Conservation (phyloP, 2,888 invertebrate species). For the Athalia circularis region DNA sequence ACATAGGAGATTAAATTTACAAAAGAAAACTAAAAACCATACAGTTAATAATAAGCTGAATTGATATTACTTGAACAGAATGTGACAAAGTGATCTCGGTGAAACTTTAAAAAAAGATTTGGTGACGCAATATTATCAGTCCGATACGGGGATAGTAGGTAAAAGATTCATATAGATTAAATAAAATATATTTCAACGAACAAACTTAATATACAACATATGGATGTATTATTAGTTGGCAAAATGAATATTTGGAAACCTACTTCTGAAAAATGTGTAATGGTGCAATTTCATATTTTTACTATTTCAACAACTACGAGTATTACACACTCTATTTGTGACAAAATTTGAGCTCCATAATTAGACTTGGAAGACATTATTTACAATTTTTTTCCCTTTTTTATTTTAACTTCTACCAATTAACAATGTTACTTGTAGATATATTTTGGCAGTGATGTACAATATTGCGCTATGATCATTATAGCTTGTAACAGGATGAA, state of each 20-base stretch:
- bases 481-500: background rate
- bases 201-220: constrained; percentile 52
- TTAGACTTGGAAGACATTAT: constrained; percentile 39
- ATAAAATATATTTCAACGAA: constrained; percentile 54
- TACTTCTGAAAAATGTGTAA: constrained; percentile 18
- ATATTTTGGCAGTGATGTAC: constrained; percentile 27
- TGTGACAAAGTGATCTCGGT: background rate
- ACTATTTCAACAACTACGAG: background rate
- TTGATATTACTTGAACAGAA: background rate
- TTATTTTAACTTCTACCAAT: constrained; percentile 1
- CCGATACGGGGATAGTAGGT: constrained; percentile 48
- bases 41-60: background rate
- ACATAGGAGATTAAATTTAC: background rate
- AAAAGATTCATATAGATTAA: constrained; percentile 48
- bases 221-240: constrained; percentile 10
- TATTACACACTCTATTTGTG: constrained; percentile 8
- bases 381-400: constrained; percentile 24
- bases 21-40: background rate
- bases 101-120: constrained; percentile 9
- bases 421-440: constrained; percentile 13
- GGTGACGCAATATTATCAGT: constrained; percentile 16
- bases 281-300: background rate
- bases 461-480: background rate
- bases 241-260: constrained; percentile 13
- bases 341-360: constrained; percentile 26